Evolutionary conservation across 1,140 invertebrate species (phyloP).

Genomic region (Drosophila nannoptera): DNA sequence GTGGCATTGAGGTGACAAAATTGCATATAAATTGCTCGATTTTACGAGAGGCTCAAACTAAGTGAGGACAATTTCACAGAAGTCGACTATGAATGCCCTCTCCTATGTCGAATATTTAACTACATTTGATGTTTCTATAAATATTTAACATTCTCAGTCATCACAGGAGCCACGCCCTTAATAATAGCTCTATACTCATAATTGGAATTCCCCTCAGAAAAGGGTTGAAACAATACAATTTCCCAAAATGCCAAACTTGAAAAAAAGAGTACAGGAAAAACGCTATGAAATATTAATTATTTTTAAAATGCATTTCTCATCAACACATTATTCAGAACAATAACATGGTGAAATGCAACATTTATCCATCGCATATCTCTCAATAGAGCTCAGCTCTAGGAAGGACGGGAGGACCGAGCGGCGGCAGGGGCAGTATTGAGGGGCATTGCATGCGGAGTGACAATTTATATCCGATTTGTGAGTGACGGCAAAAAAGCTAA

Average conservation of each 20-base stretch:
- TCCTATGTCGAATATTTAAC: too few species aligned
- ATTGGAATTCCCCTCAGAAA: too few species aligned
- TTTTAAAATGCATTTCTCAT: slow-evolving; percentile 22
- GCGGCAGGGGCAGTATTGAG: slow-evolving; percentile 3
- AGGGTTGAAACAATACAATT: not conserved
- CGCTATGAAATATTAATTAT: slow-evolving; percentile 17
- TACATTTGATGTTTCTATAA: too few species aligned
- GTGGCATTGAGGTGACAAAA: slow-evolving; percentile 34
- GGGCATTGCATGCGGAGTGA: slow-evolving; percentile 62
- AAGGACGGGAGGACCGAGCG: not conserved
- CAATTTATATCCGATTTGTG: slow-evolving; percentile 66
- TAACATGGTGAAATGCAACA: slow-evolving; percentile 42
- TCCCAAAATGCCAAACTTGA: slow-evolving; percentile 7
- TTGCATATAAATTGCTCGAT: slow-evolving; percentile 59
- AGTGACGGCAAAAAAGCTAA: slow-evolving; percentile 23
- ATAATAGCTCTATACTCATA: too few species aligned
- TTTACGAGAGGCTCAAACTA: not conserved
- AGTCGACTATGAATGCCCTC: too few species aligned
- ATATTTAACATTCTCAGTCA: too few species aligned
- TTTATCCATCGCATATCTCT: slow-evolving; percentile 31
- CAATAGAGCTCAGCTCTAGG: slow-evolving; percentile 12
- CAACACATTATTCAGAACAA: slow-evolving; percentile 54
- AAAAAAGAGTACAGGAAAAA: not conserved
- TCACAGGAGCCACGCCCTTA: too few species aligned
- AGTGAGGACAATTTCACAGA: too few species aligned